A percentile compares a stretch with the other conserved stretches of the same genome.
These are phyloP conservation scores for Myotis daubentonii DNA, from an alignment of 2,797 vertebrate genomes.

Conservation along the genomic window DNA sequence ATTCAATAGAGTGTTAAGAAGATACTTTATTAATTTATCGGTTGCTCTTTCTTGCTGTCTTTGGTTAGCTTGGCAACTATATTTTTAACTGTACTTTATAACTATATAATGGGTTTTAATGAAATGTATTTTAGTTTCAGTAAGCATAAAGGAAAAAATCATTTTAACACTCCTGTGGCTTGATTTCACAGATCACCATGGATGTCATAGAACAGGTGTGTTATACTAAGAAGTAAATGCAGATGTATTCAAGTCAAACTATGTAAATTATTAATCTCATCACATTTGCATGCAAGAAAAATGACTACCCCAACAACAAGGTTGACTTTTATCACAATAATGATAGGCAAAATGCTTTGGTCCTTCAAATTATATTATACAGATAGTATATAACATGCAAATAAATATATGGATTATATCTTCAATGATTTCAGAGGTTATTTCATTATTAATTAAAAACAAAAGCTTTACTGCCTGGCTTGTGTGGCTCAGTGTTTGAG, in stretches of 20 bases:
- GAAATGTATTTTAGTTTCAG: background rate
- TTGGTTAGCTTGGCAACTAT: background rate
- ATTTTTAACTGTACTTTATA: background rate
- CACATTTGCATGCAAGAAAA: slow-evolving; percentile 6
- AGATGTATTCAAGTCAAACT: background rate
- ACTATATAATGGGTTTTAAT: background rate
- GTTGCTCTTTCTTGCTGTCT: background rate
- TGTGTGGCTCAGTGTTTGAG: too few relatives aligned
- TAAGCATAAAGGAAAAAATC: background rate
- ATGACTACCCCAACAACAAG: background rate
- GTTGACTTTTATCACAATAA: slow-evolving; percentile 41
- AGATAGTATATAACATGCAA: background rate
- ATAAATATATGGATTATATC: background rate
- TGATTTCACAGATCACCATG: background rate
- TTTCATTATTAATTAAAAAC: slow-evolving; percentile 45
- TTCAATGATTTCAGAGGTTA: slow-evolving; percentile 2
- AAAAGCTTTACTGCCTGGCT: background rate
- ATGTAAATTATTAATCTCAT: slow-evolving; percentile 10
- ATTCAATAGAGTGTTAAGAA: background rate
- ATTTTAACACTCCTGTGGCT: background rate
- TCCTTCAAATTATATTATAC: background rate
- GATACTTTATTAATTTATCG: background rate
- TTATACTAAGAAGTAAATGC: slow-evolving; percentile 30
- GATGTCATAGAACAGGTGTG: background rate
- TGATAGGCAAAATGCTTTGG: background rate